These are phyloP conservation scores for Chloroclysta siterata DNA, from an alignment of 2,888 invertebrate species.

Conservation along the genomic window DNA sequence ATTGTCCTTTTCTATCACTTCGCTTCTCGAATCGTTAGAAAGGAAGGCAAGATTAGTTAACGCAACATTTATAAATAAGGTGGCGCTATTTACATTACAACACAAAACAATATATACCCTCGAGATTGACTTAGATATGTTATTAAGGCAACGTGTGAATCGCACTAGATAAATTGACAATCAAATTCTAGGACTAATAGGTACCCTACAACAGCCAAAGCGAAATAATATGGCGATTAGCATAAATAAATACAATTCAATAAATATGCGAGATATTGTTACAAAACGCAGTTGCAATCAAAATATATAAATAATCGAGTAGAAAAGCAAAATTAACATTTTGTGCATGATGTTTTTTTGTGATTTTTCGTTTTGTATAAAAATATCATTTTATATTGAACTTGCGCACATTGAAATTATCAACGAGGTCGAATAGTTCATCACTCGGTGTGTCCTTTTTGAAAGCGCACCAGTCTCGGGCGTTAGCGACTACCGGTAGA, in stretches of 20 bases:
- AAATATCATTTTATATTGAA: constrained; percentile 69
- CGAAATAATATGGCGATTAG: constrained; percentile 78
- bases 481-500: constrained; percentile 78
- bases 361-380: constrained; percentile 74
- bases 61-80: constrained; percentile 58
- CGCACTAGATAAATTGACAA: constrained; percentile 80
- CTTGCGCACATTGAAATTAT: constrained; percentile 64
- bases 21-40: constrained; percentile 45
- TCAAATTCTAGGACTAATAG: constrained; percentile 71
- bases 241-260: constrained; percentile 57
- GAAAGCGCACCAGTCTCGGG: constrained; percentile 77
- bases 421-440: constrained; percentile 64
- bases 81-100: constrained; percentile 60
- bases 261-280: constrained; percentile 60
- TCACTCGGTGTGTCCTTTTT: constrained; percentile 61
- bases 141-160: constrained; percentile 85
- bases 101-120: constrained; percentile 69
- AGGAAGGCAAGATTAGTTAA: constrained; percentile 53
- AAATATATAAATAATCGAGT: constrained; percentile 80
- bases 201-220: constrained; percentile 76
- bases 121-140: constrained; percentile 85
- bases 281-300: constrained; percentile 64
- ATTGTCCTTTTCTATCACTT: constrained; percentile 50
- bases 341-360: constrained; percentile 82
- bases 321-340: constrained; percentile 73